phyloP scores from a whole-genome alignment of 1,140 invertebrate genomes.

The Zaprionus vittiger region DNA sequence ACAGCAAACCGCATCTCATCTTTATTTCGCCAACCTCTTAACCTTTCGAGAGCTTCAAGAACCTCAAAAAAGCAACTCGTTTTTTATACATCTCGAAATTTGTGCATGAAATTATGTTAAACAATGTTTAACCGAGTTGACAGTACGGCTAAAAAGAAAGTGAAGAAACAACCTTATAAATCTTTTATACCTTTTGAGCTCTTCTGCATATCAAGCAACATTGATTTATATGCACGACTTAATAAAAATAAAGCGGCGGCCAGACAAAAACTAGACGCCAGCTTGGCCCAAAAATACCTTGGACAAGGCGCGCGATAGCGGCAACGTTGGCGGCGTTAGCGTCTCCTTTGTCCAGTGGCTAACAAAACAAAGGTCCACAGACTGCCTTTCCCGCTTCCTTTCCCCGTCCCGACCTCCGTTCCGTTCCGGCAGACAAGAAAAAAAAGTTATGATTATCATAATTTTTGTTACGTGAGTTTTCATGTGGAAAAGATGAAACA shows the following conservation, averaged over 20 bases:
- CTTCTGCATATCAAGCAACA: slow-evolving; percentile 77
- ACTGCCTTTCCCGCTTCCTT: background rate
- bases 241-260: slow-evolving; percentile 68
- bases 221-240: slow-evolving; percentile 82
- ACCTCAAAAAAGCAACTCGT: background rate
- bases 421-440: background rate
- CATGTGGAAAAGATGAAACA: slow-evolving; percentile 84
- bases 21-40: slow-evolving; percentile 2
- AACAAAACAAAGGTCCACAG: slow-evolving; percentile 60
- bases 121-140: slow-evolving; percentile 65
- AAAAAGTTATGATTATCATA: slow-evolving; percentile 84
- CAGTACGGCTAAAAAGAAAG: background rate
- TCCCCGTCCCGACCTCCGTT: background rate
- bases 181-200: slow-evolving; percentile 81
- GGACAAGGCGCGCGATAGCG: background rate
- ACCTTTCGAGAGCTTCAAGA: background rate
- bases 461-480: slow-evolving; percentile 84
- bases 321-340: background rate
- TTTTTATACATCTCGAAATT: slow-evolving; percentile 41
- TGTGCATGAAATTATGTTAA: slow-evolving; percentile 67
- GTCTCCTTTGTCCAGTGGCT: slow-evolving; percentile 68
- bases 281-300: slow-evolving; percentile 68
- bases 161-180: slow-evolving; percentile 55
- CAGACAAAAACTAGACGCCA: slow-evolving; percentile 76
- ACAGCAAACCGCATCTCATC: background rate